Conservation (phyloP, 1,140 invertebrate genomes). For the Vollenhovia emeryi region DNA sequence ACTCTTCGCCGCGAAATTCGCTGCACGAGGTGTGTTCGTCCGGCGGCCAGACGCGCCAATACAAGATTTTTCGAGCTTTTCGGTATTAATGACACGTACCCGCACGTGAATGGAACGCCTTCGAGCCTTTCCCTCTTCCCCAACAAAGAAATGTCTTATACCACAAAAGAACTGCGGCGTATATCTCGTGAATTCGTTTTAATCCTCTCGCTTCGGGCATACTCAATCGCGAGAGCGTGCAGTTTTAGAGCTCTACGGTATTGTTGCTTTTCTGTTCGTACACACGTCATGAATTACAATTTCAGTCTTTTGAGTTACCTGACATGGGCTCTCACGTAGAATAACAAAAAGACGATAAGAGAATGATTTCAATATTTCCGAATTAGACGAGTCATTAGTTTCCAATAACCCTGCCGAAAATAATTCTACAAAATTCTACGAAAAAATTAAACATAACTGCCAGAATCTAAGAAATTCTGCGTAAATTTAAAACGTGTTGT, state of each 20-base stretch:
- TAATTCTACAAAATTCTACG: too few relatives aligned
- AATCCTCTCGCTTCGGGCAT: background rate
- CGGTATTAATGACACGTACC: constrained; percentile 53
- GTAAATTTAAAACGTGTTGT: too few relatives aligned
- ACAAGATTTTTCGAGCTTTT: constrained; percentile 39
- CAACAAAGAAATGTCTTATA: background rate
- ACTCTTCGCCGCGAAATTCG: background rate
- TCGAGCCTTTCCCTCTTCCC: constrained; percentile 3
- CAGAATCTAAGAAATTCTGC: too few relatives aligned
- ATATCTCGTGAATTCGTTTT: background rate
- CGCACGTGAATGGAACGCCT: constrained; percentile 5
- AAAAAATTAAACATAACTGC: too few relatives aligned
- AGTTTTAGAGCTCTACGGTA: background rate
- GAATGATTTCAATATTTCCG: background rate
- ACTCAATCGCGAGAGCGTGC: background rate
- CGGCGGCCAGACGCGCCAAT: background rate
- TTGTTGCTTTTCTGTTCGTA: background rate
- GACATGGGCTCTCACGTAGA: background rate
- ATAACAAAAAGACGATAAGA: background rate
- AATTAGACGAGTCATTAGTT: background rate
- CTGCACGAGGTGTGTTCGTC: background rate
- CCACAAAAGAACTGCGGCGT: background rate
- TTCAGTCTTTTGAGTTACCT: background rate
- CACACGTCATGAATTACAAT: constrained; percentile 4
- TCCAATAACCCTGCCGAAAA: too few relatives aligned